phyloP scores from a whole-genome alignment of 2,888 invertebrate species.

The Aromia moschata region DNA sequence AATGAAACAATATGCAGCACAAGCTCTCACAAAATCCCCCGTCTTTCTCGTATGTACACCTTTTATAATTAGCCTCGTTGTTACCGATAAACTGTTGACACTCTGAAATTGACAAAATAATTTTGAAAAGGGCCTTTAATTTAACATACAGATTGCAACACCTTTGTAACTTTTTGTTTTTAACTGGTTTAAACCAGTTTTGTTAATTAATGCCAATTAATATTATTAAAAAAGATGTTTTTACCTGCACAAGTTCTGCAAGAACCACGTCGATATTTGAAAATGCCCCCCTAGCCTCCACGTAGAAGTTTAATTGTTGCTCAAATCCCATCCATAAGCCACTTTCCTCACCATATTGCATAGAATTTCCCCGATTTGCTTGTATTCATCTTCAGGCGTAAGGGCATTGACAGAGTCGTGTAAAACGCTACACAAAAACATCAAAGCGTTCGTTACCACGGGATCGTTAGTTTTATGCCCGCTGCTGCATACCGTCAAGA shows the following conservation, averaged over 20 bases:
- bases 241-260: constrained; percentile 84
- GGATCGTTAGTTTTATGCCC: constrained; percentile 76
- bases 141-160: no score
- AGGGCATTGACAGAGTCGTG: constrained; percentile 94
- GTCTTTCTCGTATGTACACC: constrained; percentile 83
- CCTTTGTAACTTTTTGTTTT: no score
- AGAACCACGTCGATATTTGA: constrained; percentile 90
- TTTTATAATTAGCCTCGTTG: constrained; percentile 73
- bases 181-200: no score
- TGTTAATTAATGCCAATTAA: no score
- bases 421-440: constrained; percentile 87
- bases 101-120: no score
- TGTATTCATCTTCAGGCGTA: constrained; percentile 91
- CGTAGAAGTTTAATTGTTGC: constrained; percentile 91
- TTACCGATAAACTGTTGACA: constrained; percentile 82
- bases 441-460: constrained; percentile 86
- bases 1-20: constrained; percentile 94
- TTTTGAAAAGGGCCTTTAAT: no score
- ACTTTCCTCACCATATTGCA: constrained; percentile 83
- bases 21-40: constrained; percentile 88
- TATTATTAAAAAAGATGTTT: constrained; percentile 30
- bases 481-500: constrained; percentile 69
- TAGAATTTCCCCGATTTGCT: constrained; percentile 85
- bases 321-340: constrained; percentile 87
- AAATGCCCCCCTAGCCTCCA: constrained; percentile 89